Evolutionary conservation across 2,113 vertebrate genomes (phyloP), one percentile per base, ranked within the genome.

Genomic region (Ranitomeya imitator): DNA sequence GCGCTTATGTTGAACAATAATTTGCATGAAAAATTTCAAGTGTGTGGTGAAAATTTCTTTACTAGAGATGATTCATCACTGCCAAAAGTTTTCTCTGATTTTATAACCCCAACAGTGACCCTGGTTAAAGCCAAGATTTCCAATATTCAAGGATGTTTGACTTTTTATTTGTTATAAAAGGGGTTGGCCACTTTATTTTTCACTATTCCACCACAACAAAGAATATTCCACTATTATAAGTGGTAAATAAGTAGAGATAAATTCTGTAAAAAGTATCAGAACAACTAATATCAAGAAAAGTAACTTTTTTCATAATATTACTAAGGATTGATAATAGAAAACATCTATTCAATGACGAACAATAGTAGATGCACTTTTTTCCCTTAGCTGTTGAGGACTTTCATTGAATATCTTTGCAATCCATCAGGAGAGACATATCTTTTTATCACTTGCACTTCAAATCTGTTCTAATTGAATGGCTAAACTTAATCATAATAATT

Each of bases 401-500:
- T 60, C 57, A 59, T 80, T 80, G 78, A 26, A 31, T 26, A 80
- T 59, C 78, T 80, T 57, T 19, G 73, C 57, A 21, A 81, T 60
- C 73, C 52, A 79, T 79, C 77, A 80, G 79, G 19, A 83, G 71
- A 88, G 26, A 85, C 59, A 51, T 21, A 65, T 79, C 26, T 52
- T 89, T 79, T 78, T 77, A 83, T 83, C 12, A 76, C 80, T 83
- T 78, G 73, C 59, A 85, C 65, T 55, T 85, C 45, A 51, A 45
- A 60, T 60, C 87, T 79, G 74, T 89, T 89, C 81, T 89, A 89
- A 89, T 89, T 89, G 81, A 89, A 85, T 89, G 81, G 55, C 82
- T 77, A 85, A 74, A 79, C 82, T 89, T 89, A 84, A 89, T 89
- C 87, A 89, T 89, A 84, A 89, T 89, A 84, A 89, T 89, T 84